Conservation (phyloP, 2,113 vertebrate genomes). For the Pungitius pungitius region DNA sequence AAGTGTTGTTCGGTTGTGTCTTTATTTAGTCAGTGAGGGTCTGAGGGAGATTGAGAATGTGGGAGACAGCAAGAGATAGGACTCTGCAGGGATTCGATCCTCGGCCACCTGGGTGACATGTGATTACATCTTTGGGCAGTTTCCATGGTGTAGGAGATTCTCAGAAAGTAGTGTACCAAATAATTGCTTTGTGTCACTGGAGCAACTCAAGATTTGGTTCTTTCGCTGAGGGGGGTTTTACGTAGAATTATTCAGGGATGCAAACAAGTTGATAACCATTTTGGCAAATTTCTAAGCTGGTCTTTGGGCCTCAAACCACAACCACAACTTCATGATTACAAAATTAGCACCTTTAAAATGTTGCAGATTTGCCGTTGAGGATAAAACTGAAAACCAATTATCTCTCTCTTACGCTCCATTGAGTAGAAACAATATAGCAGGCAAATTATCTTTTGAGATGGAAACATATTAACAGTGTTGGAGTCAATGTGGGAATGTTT, state of each 20-base stretch:
- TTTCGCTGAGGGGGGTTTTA: constrained; percentile 49
- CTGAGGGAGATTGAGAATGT: constrained; percentile 14
- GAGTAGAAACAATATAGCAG: neutral
- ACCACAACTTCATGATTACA: constrained; percentile 4
- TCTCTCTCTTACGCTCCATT: neutral
- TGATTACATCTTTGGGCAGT: constrained; percentile 55
- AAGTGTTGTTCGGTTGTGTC: constrained; percentile 34
- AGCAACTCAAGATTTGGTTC: constrained; percentile 34
- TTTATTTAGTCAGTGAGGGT: constrained; percentile 30
- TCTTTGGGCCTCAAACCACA: neutral
- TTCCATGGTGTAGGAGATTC: constrained; percentile 32
- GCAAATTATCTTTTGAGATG: neutral
- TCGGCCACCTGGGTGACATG: constrained; percentile 46
- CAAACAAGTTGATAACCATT: constrained; percentile 38
- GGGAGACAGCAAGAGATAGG: constrained; percentile 36
- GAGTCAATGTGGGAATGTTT: neutral
- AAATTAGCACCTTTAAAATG: neutral
- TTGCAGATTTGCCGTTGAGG: neutral
- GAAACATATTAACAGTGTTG: neutral
- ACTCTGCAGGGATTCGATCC: constrained; percentile 38
- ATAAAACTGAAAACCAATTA: neutral
- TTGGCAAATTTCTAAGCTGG: constrained; percentile 27
- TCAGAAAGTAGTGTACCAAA: constrained; percentile 49
- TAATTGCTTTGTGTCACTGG: constrained; percentile 51
- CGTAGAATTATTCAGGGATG: constrained; percentile 45